Evolutionary conservation across 2,888 invertebrate genomes (phyloP).

Genomic region (Rhaphigaster nebulosa): DNA sequence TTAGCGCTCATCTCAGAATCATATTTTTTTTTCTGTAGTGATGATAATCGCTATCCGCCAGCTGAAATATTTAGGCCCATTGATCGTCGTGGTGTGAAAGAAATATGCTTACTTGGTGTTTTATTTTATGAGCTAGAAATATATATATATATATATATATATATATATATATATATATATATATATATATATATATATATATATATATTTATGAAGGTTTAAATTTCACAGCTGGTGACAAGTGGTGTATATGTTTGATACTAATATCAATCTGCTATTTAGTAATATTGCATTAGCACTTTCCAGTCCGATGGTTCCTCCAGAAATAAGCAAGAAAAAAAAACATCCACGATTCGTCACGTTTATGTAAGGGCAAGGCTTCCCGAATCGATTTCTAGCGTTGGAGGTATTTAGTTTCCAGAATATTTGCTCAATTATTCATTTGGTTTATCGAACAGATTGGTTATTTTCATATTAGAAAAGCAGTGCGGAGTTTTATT

Average conservation of each 20-base stretch:
- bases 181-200: no score
- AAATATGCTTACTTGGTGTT: neutral
- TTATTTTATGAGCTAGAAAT: no score
- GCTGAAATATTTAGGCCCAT: neutral
- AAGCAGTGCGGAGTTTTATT: neutral
- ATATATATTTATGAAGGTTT: neutral
- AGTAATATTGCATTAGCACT: constrained; percentile 24
- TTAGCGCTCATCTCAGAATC: no score
- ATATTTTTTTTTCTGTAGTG: neutral
- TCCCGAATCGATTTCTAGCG: constrained; percentile 11
- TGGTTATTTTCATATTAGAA: neutral
- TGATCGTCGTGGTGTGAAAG: neutral
- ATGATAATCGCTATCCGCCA: neutral
- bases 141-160: no score
- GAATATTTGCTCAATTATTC: neutral
- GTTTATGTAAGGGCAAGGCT: neutral
- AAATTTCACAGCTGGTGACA: neutral
- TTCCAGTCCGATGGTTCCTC: neutral
- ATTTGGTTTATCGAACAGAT: neutral
- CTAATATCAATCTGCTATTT: neutral
- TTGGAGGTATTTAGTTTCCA: neutral
- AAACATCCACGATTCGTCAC: neutral
- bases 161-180: no score
- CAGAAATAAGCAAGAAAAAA: constrained; percentile 7
- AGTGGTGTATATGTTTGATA: neutral